Percentiles rank a stretch among this genome's conserved stretches.
These are phyloP conservation scores for Drosophila parabipectinata DNA, from an alignment of 1,140 invertebrate species.

Conservation along the genomic window DNA sequence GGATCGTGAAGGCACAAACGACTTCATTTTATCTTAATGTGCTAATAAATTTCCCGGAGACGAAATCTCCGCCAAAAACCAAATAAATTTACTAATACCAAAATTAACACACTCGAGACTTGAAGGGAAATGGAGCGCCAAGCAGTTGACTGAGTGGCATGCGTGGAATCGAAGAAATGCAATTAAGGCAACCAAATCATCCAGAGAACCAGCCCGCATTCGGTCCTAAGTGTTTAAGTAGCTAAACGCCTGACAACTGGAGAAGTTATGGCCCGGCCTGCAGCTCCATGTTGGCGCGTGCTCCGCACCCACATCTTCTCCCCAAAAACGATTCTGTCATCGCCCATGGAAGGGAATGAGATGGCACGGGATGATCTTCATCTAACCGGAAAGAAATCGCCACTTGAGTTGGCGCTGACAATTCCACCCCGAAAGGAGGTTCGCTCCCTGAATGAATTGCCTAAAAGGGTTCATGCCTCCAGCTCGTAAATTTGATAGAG, in stretches of 20 bases:
- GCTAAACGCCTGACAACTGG: conserved; percentile 75
- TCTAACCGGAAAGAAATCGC: conserved; percentile 8
- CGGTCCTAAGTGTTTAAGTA: conserved; percentile 80
- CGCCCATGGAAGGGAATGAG: conserved; percentile 25
- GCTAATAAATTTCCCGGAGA: conserved; percentile 78
- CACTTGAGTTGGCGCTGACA: conserved; percentile 62
- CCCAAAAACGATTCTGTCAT: conserved; percentile 69
- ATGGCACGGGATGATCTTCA: conserved; percentile 16
- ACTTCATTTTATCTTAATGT: conserved; percentile 82
- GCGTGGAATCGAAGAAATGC: conserved; percentile 78
- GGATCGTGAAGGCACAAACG: conserved; percentile 67
- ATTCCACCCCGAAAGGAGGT: conserved; percentile 21
- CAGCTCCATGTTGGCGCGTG: conserved; percentile 68
- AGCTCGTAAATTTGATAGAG: conserved; percentile 74
- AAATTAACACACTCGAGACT: conserved; percentile 57
- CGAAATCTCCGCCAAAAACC: conserved; percentile 79
- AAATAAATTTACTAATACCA: conserved; percentile 81
- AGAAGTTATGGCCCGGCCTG: conserved; percentile 72
- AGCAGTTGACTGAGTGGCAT: conserved; percentile 72
- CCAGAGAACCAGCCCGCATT: conserved; percentile 44
- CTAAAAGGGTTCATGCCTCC: conserved; percentile 67
- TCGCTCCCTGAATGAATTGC: conserved; percentile 44
- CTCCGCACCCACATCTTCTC: conserved; percentile 43
- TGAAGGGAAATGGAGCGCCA: conserved; percentile 71
- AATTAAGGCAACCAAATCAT: conserved; percentile 70